These are phyloP conservation scores for Agelas oroides DNA, from an alignment of 37 sponge, comb jelly and placozoan genomes.

Conservation along the genomic window DNA sequence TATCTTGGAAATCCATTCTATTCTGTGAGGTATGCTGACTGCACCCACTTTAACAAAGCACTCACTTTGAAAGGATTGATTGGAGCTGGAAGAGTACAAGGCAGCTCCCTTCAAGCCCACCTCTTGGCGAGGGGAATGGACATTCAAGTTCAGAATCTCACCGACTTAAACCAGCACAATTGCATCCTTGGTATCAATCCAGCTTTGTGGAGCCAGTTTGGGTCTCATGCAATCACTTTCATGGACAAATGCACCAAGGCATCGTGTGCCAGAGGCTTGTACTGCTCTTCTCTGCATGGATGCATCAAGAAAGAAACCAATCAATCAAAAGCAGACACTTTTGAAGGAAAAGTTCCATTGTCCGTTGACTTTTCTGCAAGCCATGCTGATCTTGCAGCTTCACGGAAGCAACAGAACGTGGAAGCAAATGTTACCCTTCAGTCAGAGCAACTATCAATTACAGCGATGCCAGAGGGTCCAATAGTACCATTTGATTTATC, in stretches of 20 bases:
- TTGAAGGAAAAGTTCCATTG: constrained; percentile 19
- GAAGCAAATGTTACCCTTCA: not conserved
- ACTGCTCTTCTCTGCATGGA: constrained; percentile 82
- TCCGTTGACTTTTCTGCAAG: constrained; percentile 31
- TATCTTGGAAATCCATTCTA: constrained; percentile 50
- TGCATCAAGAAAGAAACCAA: constrained; percentile 36
- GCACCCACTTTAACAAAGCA: constrained; percentile 84
- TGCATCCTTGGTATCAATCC: constrained; percentile 48
- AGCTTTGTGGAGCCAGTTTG: constrained; percentile 9
- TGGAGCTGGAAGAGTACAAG: constrained; percentile 32
- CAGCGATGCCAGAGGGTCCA: not conserved
- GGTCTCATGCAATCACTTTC: not conserved
- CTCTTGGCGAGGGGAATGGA: constrained; percentile 67
- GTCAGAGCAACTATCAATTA: not conserved
- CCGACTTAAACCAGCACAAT: constrained; percentile 15
- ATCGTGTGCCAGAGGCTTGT: not conserved
- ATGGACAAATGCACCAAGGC: not conserved
- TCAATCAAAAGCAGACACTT: not conserved
- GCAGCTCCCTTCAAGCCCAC: constrained; percentile 76
- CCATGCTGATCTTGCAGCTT: constrained; percentile 57
- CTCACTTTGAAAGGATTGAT: constrained; percentile 71
- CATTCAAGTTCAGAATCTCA: constrained; percentile 30
- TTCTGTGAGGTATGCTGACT: constrained; percentile 64
- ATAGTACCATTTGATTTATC: not conserved
- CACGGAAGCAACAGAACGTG: not conserved